A percentile compares a stretch with the other conserved stretches of the same genome.
These are phyloP conservation scores for Sakesphorus luctuosus DNA, from an alignment of 2,113 vertebrate genomes.

Conservation along the genomic window DNA sequence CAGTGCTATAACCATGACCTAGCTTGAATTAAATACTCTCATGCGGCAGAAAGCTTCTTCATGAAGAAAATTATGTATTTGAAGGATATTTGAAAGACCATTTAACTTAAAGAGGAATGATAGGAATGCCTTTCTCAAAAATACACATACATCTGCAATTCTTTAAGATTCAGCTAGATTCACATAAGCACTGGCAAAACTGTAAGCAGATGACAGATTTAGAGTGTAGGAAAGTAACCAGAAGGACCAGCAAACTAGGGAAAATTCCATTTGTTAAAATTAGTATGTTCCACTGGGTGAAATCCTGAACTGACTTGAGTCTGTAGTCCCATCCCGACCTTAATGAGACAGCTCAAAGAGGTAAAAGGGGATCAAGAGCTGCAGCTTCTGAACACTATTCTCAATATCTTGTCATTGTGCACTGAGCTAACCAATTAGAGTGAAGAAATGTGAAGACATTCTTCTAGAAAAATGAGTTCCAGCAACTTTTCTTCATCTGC, in stretches of 20 bases:
- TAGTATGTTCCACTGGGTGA: neutral
- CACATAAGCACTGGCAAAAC: neutral
- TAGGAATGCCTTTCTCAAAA: neutral
- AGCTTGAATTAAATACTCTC: neutral
- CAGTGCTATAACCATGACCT: neutral
- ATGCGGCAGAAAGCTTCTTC: neutral
- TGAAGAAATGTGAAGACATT: neutral
- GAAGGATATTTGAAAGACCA: neutral
- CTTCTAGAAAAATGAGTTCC: neutral
- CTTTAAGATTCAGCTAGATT: constrained; percentile 19
- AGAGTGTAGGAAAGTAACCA: neutral
- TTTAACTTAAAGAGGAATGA: constrained; percentile 5
- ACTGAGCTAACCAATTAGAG: neutral
- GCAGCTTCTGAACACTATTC: neutral
- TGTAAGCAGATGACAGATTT: constrained; percentile 47
- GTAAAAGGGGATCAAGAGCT: neutral
- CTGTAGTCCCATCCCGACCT: neutral
- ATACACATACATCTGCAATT: constrained; percentile 9
- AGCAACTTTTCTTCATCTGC: constrained; percentile 25
- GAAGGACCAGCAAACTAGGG: constrained; percentile 6
- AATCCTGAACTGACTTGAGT: neutral
- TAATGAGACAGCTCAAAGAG: neutral
- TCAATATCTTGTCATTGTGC: neutral
- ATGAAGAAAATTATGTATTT: neutral
- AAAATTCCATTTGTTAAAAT: constrained; percentile 5